These are phyloP conservation scores for Xestia ashworthii DNA, from an alignment of 2,888 invertebrate genomes.

Conservation along the genomic window DNA sequence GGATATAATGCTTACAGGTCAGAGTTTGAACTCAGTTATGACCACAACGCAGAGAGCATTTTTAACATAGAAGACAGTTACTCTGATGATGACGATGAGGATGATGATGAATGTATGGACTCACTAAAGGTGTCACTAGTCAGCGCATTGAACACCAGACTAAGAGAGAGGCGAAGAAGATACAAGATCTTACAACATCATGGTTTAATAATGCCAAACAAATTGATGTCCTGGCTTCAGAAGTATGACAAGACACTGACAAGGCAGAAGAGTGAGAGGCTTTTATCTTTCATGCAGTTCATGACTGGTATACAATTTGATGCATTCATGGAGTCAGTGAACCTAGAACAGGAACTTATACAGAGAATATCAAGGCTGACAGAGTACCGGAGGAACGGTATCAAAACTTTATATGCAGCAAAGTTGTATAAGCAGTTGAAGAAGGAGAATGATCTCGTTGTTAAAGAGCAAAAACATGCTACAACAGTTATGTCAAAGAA, in stretches of 20 bases:
- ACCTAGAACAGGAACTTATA: constrained; percentile 93
- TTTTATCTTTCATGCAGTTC: constrained; percentile 94
- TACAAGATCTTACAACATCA: constrained; percentile 94
- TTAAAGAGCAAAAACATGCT: constrained; percentile 86
- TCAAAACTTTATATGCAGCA: constrained; percentile 92
- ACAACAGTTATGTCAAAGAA: constrained; percentile 81
- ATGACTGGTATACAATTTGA: constrained; percentile 94
- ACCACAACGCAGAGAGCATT: constrained; percentile 95
- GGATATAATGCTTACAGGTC: constrained; percentile 96
- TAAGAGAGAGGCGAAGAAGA: constrained; percentile 93
- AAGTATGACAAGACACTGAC: constrained; percentile 92
- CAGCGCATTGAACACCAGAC: constrained; percentile 94
- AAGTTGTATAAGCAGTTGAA: constrained; percentile 92
- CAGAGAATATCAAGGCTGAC: constrained; percentile 91
- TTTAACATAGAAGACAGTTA: constrained; percentile 87
- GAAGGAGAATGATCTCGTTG: constrained; percentile 90
- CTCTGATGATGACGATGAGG: constrained; percentile 79
- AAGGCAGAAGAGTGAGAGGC: constrained; percentile 90
- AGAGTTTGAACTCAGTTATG: constrained; percentile 96
- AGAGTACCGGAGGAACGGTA: constrained; percentile 93
- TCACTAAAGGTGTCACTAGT: constrained; percentile 93
- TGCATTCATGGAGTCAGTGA: constrained; percentile 94
- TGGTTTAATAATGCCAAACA: constrained; percentile 94
- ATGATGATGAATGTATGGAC: constrained; percentile 89
- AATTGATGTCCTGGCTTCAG: constrained; percentile 92